Conservation (phyloP, 2,113 vertebrate species). For the Hippopotamus amphibius region DNA sequence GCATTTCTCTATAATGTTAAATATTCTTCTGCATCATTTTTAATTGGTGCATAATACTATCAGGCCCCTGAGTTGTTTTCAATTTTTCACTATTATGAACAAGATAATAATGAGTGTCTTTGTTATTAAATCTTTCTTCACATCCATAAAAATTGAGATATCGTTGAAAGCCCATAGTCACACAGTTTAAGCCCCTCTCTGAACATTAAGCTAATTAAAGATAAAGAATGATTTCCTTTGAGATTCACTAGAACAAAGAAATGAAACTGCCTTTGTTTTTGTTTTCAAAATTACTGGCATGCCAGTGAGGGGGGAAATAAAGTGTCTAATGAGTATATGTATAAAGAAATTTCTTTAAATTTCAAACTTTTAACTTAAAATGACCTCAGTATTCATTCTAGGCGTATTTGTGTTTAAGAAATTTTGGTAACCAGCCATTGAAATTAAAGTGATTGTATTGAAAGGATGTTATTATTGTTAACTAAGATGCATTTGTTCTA, state of each 20-base stretch:
- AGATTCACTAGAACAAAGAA: conserved; percentile 37
- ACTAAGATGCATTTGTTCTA: conserved; percentile 68
- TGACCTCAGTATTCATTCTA: not conserved
- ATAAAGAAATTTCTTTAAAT: not conserved
- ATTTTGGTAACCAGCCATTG: not conserved
- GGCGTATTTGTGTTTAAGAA: conserved; percentile 50
- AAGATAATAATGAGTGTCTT: conserved; percentile 1
- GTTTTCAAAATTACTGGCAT: not conserved
- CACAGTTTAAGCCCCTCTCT: not conserved
- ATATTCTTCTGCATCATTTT: not conserved
- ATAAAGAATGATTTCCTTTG: conserved; percentile 10
- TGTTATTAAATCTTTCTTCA: conserved; percentile 27
- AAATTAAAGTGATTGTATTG: conserved; percentile 11
- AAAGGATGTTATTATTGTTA: conserved; percentile 61
- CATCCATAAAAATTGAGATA: not conserved
- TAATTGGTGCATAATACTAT: not conserved
- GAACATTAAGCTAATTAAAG: conserved; percentile 54
- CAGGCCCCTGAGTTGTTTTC: conserved; percentile 1
- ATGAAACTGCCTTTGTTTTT: conserved; percentile 21
- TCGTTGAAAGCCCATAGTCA: conserved; percentile 31
- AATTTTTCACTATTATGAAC: conserved; percentile 24
- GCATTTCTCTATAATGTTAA: not conserved
- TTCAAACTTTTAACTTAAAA: conserved; percentile 13
- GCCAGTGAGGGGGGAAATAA: not conserved
- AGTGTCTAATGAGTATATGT: not conserved